Evolutionary conservation across 2,797 vertebrate genomes (phyloP).

Genomic region (Anabacerthia variegaticeps): DNA sequence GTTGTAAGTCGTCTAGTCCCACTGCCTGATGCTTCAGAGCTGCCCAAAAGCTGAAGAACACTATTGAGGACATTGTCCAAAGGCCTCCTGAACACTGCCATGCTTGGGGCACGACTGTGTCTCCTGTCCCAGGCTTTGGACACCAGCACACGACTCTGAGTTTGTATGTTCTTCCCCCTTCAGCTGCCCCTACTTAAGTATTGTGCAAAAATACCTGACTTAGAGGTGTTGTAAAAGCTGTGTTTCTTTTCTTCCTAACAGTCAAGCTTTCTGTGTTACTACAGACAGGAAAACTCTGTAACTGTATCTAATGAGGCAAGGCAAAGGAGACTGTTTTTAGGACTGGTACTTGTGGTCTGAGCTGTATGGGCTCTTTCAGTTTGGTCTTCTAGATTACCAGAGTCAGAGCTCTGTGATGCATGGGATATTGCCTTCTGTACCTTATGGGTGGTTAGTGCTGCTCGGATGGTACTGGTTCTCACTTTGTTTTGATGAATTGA

Average conservation of each 20-base stretch:
- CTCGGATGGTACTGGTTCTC: not conserved
- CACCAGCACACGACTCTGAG: not conserved
- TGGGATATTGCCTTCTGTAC: not conserved
- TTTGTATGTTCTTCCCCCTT: rapidly evolving
- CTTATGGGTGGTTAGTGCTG: not conserved
- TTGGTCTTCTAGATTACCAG: not conserved
- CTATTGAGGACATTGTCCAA: not conserved
- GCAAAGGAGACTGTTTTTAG: not conserved
- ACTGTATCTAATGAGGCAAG: not conserved
- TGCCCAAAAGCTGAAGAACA: not conserved
- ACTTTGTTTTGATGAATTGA: not conserved
- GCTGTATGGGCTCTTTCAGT: not conserved
- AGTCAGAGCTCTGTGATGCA: not conserved
- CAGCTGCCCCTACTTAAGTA: not conserved
- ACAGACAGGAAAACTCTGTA: not conserved
- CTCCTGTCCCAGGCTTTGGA: not conserved
- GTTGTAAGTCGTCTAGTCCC: not conserved
- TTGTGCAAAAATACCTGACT: not conserved
- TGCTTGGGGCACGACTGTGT: not conserved
- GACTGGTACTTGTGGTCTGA: not conserved
- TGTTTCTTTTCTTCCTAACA: not conserved
- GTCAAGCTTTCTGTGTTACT: not conserved
- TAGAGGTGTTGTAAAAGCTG: not conserved
- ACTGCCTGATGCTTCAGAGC: not conserved
- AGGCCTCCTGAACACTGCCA: not conserved